Base-by-base conservation (phyloP, 2,888 invertebrate genomes). In the Polia nebulosa region DNA sequence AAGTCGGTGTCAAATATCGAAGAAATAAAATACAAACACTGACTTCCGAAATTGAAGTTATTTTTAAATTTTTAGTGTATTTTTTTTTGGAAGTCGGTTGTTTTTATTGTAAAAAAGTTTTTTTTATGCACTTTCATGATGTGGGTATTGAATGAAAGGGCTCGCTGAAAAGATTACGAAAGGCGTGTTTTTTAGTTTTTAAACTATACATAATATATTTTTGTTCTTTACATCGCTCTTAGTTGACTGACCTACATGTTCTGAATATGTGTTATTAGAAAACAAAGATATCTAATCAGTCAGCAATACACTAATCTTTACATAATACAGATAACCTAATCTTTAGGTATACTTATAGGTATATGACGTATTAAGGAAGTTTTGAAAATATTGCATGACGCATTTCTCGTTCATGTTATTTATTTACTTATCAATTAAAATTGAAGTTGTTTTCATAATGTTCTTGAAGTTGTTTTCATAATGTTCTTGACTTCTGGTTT, bases 221-320 rank as follows among this genome's bases (percentile, higher is more conserved):
- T 51, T 56, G 57, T 53, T 39, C 57, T 25, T 57, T 45, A 32
- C 22, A 52, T 29, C 27, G 44, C 15, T 39, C n/a, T 47, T 29
- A 27, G 11, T 47, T 84, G 80, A 76, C 85, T 84, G 80, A 76
- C 85, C 82, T 67, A 82, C 49, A 63, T 71, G 53, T 49, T 9
- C n/a, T 1, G n/a, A 49, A 71, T 62, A 60, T 72, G 60, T 60
- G 60, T 58, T 70, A 59, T 39, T 81, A 63, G 78, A 72, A 53
- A 71, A 82, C 60, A 79, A 55, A 51, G 60, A 83, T 74, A 72
- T 44, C 41, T 55, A 78, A 75, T 71, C 66, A 58, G n/a, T 45
- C 22, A 56, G 44, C 51, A 71, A 75, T 58, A 57, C 20, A 52
- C 57, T 60, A 60, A 79, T 71, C 65, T 84, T 82, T 71, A 66